Base-by-base conservation (phyloP, 2,888 invertebrate genomes). In the Spilarctia lutea region DNA sequence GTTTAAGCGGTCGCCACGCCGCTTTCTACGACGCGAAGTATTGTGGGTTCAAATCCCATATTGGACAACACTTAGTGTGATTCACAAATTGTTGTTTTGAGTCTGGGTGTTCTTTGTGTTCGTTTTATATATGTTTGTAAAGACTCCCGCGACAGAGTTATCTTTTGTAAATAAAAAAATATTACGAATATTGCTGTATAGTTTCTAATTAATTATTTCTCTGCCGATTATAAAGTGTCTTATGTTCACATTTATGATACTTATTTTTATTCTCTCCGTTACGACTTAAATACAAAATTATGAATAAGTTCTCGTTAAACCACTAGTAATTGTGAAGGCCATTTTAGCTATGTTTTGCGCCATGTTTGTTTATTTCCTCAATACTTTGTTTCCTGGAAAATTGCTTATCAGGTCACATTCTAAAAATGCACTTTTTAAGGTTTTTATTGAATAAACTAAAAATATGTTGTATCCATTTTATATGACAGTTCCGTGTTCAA, bases 321-420 rank as follows among this genome's bases (percentile, higher is more conserved):
- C 75, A 74, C 77, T 74, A 80, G 72, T 79, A 75, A 76, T 48
- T 67, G 76, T 87, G 91, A 94, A 94, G 94, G 94, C 89, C 91
- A 85, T n/a, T 78, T 88, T 84, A 83, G 87, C 73, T 87, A 89
- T 86, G 83, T 81, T 79, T 83, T 78, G 79, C 73, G 79, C 76
- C 85, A 74, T 83, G 81, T 79, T 81, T 83, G 52, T 85, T 85
- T 81, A 86, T 87, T 88, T 87, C 87, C 88, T 88, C 84, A 78
- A 84, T 80, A 71, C 72, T 77, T 89, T 71, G 77, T 84, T 89
- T 85, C 86, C 83, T 74, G 73, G 52, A 68, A 75, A 76, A 74
- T 42, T 67, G 42, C 39, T 30, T 30, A n/a, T 68, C 71, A 75
- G 71, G 73, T 60, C 65, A 73, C 70, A 71, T 71, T 72, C 65